These are phyloP conservation scores for Phoenoteleia sp. DNA, from an alignment of 2,888 invertebrate species.

Conservation along the genomic window DNA sequence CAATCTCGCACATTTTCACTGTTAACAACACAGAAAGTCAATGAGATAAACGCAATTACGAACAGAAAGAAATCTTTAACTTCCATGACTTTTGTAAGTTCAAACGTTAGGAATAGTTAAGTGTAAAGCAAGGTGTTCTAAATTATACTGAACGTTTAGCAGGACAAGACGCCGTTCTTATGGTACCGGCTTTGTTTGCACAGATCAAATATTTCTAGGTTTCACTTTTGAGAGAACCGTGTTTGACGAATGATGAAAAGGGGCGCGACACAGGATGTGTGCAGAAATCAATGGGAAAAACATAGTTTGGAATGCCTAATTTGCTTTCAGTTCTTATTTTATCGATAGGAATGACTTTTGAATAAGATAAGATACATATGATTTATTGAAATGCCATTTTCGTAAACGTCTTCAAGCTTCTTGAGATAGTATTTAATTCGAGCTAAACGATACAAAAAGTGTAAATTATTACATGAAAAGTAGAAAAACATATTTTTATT, in stretches of 20 bases:
- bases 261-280: conserved; percentile 81
- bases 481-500: too few species aligned
- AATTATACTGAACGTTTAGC: conserved; percentile 75
- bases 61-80: conserved; percentile 18
- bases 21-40: conserved; percentile 11
- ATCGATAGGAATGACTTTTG: conserved; percentile 3
- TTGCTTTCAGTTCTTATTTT: not conserved
- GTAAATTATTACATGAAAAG: too few species aligned
- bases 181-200: conserved; percentile 78
- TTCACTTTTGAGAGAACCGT: conserved; percentile 76
- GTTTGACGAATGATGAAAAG: conserved; percentile 78
- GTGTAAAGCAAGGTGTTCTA: conserved; percentile 31
- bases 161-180: conserved; percentile 77
- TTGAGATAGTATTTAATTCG: too few species aligned
- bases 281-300: conserved; percentile 80
- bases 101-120: not conserved
- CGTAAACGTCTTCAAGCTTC: too few species aligned
- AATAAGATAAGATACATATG: too few species aligned
- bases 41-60: not conserved
- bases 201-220: conserved; percentile 81
- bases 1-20: conserved; percentile 74
- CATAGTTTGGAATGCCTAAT: conserved; percentile 30
- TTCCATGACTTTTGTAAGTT: conserved; percentile 28
- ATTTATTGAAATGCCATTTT: too few species aligned
- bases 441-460: too few species aligned